Evolutionary conservation across 2,113 vertebrate species (phyloP).

Genomic region (Peromyscus polionotus): DNA sequence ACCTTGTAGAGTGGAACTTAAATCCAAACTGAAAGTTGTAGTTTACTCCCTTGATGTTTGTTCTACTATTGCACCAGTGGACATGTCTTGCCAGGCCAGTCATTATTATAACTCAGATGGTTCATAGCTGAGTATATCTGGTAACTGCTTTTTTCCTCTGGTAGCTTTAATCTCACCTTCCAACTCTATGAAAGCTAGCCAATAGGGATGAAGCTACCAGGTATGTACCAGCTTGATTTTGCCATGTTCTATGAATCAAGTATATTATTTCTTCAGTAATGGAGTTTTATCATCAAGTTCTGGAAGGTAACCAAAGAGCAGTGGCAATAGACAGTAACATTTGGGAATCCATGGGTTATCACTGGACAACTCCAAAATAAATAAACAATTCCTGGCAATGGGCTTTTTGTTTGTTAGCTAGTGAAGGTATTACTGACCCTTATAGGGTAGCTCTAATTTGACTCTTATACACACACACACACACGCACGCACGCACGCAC

Average conservation of each 20-base stretch:
- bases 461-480: neutral
- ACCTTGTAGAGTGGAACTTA: neutral
- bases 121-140: neutral
- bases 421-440: neutral
- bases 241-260: neutral
- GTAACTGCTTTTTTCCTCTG: neutral
- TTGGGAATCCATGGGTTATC: neutral
- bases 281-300: neutral
- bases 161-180: neutral
- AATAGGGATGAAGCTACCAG: neutral
- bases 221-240: neutral
- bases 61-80: neutral
- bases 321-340: neutral
- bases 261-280: neutral
- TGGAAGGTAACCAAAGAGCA: neutral
- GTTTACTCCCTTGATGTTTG: neutral
- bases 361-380: neutral
- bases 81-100: neutral
- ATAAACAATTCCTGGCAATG: neutral
- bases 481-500: no score
- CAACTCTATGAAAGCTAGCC: neutral
- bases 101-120: neutral
- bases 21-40: neutral
- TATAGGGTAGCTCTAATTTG: neutral
- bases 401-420: neutral